A percentile compares a stretch with the other conserved stretches of the same genome.
phyloP scores from a whole-genome alignment of 2,113 vertebrate genomes.

The Maccullochella peelii region DNA sequence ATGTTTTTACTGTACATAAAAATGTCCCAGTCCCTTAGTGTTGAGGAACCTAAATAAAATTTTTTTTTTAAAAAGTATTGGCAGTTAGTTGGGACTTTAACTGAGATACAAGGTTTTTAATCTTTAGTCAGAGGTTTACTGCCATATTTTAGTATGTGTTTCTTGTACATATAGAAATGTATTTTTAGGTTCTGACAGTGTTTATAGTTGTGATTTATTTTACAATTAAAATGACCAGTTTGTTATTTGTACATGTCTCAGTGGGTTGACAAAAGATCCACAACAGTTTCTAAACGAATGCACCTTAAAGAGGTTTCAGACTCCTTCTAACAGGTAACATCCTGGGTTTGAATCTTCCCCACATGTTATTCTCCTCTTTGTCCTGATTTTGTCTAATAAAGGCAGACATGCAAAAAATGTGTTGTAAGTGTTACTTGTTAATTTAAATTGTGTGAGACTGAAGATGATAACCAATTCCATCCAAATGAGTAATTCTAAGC shows the following conservation, averaged over 20 bases:
- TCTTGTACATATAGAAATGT: constrained; percentile 6
- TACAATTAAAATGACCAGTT: background rate
- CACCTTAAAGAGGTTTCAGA: background rate
- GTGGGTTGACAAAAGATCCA: background rate
- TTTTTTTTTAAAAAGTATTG: too few species aligned
- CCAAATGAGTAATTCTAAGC: background rate
- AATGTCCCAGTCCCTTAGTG: background rate
- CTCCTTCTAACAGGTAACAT: background rate
- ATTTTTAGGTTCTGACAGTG: background rate
- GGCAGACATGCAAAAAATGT: background rate
- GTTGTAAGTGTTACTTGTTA: background rate
- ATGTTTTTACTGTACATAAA: background rate
- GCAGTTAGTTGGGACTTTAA: background rate
- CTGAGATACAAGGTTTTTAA: background rate
- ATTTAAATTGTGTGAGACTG: background rate
- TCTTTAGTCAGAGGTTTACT: background rate
- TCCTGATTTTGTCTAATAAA: constrained; percentile 15
- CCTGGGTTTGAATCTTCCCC: too few species aligned
- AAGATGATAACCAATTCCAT: too few species aligned
- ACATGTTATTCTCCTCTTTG: background rate
- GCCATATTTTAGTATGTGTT: background rate
- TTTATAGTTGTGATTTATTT: background rate
- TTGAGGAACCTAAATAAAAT: background rate
- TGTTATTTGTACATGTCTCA: background rate
- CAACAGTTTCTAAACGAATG: background rate